These are phyloP conservation scores for Orchesella flavescens DNA, from an alignment of 2,888 invertebrate species.

Conservation along the genomic window DNA sequence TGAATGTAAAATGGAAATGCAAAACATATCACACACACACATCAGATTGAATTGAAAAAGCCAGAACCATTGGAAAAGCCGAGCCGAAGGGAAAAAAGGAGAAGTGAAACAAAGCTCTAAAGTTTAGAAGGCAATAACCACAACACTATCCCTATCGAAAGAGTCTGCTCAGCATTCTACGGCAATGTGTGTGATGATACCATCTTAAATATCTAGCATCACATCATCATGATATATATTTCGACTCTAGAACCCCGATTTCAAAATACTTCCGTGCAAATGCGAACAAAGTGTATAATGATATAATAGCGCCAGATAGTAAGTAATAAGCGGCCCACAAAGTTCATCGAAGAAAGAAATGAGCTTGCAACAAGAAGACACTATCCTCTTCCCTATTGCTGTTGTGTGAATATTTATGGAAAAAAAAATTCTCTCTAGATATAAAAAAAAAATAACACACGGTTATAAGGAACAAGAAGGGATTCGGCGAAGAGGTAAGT, in stretches of 20 bases:
- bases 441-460: no score
- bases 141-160: background rate
- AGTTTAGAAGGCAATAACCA: slow-evolving; percentile 31
- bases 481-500: slow-evolving; percentile 57
- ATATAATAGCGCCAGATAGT: no score
- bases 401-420: no score
- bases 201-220: background rate
- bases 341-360: background rate
- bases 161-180: no score
- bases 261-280: background rate
- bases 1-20: background rate
- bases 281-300: no score
- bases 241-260: background rate
- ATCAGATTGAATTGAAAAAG: no score
- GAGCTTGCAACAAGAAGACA: no score
- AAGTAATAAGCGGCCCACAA: background rate
- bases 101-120: slow-evolving; percentile 13
- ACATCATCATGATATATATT: background rate
- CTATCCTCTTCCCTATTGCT: no score
- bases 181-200: no score
- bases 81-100: background rate
- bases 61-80: background rate
- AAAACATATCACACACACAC: background rate
- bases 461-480: slow-evolving; percentile 39
- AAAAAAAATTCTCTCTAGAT: no score